phyloP scores from a whole-genome alignment of 1,140 invertebrate genomes.

The Homarus americanus region DNA sequence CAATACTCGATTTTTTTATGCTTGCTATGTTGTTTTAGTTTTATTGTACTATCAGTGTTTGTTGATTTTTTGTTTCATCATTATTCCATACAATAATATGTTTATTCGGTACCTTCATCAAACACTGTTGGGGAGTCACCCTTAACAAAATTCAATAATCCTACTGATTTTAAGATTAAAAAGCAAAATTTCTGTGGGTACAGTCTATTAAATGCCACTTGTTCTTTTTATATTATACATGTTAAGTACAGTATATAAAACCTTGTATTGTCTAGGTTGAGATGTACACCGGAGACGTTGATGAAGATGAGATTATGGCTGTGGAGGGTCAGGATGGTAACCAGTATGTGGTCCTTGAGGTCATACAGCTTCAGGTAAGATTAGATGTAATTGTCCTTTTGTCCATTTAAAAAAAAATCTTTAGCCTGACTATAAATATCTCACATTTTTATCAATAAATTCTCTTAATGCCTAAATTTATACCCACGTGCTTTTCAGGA shows the following conservation, averaged over 20 bases:
- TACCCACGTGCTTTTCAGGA: conserved; percentile 44
- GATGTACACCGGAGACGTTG: conserved; percentile 77
- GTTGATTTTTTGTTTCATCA: no score
- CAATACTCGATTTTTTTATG: no score
- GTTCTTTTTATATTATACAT: not conserved
- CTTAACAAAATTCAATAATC: no score
- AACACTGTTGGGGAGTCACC: no score
- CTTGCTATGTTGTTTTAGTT: no score
- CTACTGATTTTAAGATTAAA: not conserved
- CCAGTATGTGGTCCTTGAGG: conserved; percentile 91
- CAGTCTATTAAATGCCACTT: not conserved
- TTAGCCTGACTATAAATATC: not conserved
- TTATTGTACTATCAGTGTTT: no score
- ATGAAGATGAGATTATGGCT: conserved; percentile 81
- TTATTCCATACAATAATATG: no score
- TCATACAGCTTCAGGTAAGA: conserved; percentile 89
- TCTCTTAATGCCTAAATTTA: not conserved
- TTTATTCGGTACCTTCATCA: no score
- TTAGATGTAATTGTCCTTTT: conserved; percentile 81
- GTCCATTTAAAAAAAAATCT: no score
- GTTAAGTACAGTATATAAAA: no score
- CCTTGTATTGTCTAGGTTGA: conserved; percentile 62
- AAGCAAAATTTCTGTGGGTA: not conserved
- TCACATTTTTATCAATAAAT: not conserved
- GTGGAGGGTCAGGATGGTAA: conserved; percentile 88